Base-by-base conservation (phyloP, 2,797 vertebrate genomes). In the Channa striata region DNA sequence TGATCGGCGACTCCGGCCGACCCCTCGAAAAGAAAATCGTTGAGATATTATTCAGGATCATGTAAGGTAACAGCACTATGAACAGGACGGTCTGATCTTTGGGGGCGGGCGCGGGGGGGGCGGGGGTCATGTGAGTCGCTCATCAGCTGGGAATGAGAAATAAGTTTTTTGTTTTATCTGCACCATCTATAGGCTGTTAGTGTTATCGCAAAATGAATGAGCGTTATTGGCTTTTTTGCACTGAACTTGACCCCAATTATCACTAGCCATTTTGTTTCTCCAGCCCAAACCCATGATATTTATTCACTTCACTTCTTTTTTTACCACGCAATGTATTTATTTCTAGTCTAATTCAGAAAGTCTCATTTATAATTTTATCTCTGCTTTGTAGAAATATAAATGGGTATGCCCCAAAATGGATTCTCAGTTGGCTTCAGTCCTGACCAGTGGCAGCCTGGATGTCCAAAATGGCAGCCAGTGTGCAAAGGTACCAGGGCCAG, bases 381-480 rank as follows among this genome's bases (percentile, higher is more conserved):
- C 30, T 67, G 4, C 75, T 68, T 82, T 59, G 5, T 56, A 90
- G 80, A 88, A 82, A 82, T 76, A 84, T 74, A 85, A 88, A 87
- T 87, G 87, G 86, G 84, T 88, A 88, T 93, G 90, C 84, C 85
- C 89, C 90, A 91, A 90, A 92, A 94, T 94, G 93, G 91, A 92
- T 89, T 91, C 91, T 86, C 92, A 92, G 83, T 79, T 92, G 90
- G 90, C 90, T 84, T 86, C 89, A 89, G 88, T 93, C 92, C 92
- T 93, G 88, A 88, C 91, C 86, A 90, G 85, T 87, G 86, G 87
- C 88, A 90, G 85, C 84, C 76, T 88, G 85, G 81, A 90, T 87
- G 85, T 88, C 86, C 88, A 91, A 90, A 90, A 92, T 90, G 88
- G 89, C 84, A 91, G 87, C 86, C 89, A 50, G 78, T 65, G 71